Evolutionary conservation across 2,888 invertebrate species (phyloP), one percentile per base, ranked within the genome.

Genomic region (Xanthorhoe designata): DNA sequence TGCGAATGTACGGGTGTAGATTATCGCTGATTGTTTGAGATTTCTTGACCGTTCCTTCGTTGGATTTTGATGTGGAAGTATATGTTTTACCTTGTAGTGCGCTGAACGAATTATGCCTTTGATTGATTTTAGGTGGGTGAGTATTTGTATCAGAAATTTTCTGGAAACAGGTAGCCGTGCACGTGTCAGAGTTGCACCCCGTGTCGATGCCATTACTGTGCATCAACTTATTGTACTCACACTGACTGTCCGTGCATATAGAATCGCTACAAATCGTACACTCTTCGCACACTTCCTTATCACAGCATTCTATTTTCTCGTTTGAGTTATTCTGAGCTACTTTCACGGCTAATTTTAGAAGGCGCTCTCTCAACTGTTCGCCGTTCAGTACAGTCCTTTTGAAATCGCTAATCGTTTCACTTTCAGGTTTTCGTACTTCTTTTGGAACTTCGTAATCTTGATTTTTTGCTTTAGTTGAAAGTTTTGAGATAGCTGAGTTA

Each of bases 351-450:
- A 96, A 91, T 82, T 95, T 95, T 74, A 96, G 91, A 18, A 96
- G 85, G 49, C 95, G 95, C 72, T 95, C 94, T 65, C 96, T 87
- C 57, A 96, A 84, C 76, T 96, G 96, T 74, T 96, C 96, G 17
- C 95, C 95, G 63, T 96, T 95, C 0, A 95, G 85, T 45, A 94
- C 89, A 49, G 91, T 92, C 78, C 88, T 86, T 81, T 91, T 94
- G 63, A 93, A 91, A 65, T 92, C 92, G 69, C 85, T 88, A 68
- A 91, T 88, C 51, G 87, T 82, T 78, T 92, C 91, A 60, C 83
- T 80, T 61, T 89, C 88, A 42, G 71, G 47, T 73, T 86, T 88
- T 69, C 79, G 76, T 19, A 78, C 53, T 61, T 86, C 83, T 7
- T 60, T 68, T 38, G 78, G 66, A 49, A 83, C 81, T 69, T 90